Evolutionary conservation across 2,797 vertebrate species (phyloP), one percentile per base, ranked within the genome.

Genomic region (Delichon dasypus): DNA sequence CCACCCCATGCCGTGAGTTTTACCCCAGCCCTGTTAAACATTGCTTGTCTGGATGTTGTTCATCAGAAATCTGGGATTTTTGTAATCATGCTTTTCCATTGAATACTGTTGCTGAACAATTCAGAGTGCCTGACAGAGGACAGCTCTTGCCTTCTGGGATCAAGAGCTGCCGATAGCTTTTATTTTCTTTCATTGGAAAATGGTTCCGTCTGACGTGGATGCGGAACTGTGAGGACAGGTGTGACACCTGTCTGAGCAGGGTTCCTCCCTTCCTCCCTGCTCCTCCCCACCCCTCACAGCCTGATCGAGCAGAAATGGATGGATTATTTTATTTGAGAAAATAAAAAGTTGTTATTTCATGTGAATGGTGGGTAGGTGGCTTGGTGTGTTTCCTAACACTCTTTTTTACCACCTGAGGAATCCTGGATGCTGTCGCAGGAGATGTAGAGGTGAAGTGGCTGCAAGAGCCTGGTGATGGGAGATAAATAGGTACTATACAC

Each of bases 321-420:
- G 93, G 88, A 91, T 89, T 93, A 89, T 96, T 96, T 96, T 96
- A 95, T 94, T 85, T 90, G 95, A 95, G 89, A 93, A 94, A 97
- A 96, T 95, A 97, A 96, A 90, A 94, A 83, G 29, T 93, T 86
- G 77, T 70, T 97, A 91, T 96, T 96, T 97, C 95, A 74, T 65
- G 93, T 82, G 93, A 94, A 7, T 26, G 1, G 9, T 9, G 29
- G 30, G 8, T 48, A 7, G 51, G 16, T 1, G 40, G 22, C 54
- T 93, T 29, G 18, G 13, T 58, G 34, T 80, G 58, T 51, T 68
- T 88, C n/a, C 50, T 66, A 16, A 23, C 22, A 58, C 26, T 55
- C 7, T 58, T 58, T 27, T 62, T 65, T 81, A 29, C 73, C 48
- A 47, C 66, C 85, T 61, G 78, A 92, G 66, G 68, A 58, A 30